Conservation (phyloP, 2,888 invertebrate genomes). For the Cylloceria caligata region DNA sequence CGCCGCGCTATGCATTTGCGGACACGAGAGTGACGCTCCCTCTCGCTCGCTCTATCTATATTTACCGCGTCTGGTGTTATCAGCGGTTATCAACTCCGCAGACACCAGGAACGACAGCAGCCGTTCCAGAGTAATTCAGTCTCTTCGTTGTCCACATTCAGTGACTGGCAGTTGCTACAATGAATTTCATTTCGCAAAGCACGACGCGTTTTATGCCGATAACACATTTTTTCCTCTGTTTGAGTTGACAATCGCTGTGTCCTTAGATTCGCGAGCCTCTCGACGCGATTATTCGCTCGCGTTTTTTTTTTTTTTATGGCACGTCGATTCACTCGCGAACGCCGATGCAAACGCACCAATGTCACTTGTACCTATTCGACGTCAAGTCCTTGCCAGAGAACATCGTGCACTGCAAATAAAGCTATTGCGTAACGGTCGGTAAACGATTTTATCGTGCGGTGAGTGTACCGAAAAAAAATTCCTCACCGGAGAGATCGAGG, state of each 20-base stretch:
- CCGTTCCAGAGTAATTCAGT: constrained; percentile 5
- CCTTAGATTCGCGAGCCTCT: background rate
- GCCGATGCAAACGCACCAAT: too few relatives aligned
- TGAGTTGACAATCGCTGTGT: background rate
- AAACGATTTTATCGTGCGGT: background rate
- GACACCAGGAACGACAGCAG: constrained; percentile 59
- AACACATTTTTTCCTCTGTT: background rate
- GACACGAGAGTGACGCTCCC: constrained; percentile 32
- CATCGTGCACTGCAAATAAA: background rate
- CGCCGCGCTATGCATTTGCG: constrained; percentile 24
- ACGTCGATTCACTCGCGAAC: too few relatives aligned
- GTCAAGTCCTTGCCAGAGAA: background rate
- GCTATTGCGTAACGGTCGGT: background rate
- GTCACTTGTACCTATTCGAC: too few relatives aligned
- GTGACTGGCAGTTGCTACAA: constrained; percentile 2
- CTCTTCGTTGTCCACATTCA: background rate
- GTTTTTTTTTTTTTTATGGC: too few relatives aligned
- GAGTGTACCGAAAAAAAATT: background rate
- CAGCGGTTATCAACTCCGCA: constrained; percentile 75
- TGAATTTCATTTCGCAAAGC: background rate
- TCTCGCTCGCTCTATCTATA: constrained; percentile 69
- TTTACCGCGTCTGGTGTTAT: constrained; percentile 75
- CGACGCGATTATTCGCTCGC: too few relatives aligned
- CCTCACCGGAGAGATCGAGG: background rate
- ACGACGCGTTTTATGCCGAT: too few relatives aligned